A percentile compares a stretch with the other conserved stretches of the same genome.
phyloP scores from a whole-genome alignment of 37 sponge, comb jelly and placozoan species.

The Mnemiopsis leidyi region DNA sequence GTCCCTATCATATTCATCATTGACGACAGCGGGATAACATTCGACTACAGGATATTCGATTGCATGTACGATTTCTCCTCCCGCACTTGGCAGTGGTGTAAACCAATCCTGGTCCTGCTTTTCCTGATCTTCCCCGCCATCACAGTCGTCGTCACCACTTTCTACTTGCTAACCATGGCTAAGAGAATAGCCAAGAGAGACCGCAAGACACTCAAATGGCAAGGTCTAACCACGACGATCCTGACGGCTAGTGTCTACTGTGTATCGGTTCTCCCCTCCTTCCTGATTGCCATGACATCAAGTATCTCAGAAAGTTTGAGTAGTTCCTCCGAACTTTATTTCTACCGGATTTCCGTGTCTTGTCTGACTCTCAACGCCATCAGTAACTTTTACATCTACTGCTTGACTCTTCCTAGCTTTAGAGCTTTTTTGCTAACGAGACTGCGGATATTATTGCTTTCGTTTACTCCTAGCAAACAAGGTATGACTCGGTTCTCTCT shows the following conservation, averaged over 20 bases:
- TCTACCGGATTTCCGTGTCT: background rate
- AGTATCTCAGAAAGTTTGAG: background rate
- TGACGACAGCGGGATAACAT: background rate
- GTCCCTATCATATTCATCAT: background rate
- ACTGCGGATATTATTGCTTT: background rate
- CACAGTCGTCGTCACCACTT: background rate
- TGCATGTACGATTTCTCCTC: background rate
- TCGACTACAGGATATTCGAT: background rate
- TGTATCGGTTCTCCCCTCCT: background rate
- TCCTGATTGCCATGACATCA: too few relatives aligned
- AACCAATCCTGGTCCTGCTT: background rate
- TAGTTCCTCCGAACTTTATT: background rate
- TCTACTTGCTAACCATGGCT: background rate
- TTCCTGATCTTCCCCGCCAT: background rate
- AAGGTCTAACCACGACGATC: background rate
- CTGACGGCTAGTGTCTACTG: background rate
- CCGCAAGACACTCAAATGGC: background rate
- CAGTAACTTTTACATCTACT: background rate
- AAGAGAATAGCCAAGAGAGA: background rate
- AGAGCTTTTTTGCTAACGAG: background rate
- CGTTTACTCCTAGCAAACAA: background rate
- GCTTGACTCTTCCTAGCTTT: background rate
- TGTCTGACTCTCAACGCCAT: background rate
- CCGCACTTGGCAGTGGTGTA: background rate
- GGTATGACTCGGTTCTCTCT: too few relatives aligned